A percentile compares a stretch with the other conserved stretches of the same genome.
Conservation (phyloP, 2,113 vertebrate genomes). For the Rhombomys opimus region DNA sequence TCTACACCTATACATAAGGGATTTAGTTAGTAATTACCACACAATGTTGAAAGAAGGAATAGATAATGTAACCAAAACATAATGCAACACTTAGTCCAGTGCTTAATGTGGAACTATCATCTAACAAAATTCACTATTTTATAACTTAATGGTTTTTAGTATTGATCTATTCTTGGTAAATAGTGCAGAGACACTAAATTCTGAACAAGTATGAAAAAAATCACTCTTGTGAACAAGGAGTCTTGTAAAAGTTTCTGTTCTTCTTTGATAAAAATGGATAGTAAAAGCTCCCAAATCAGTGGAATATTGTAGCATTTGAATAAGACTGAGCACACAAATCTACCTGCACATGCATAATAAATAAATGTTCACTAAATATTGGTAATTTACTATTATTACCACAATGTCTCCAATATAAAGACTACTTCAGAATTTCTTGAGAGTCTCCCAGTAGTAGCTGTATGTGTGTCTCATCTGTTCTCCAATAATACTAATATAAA, state of each 20-base stretch:
- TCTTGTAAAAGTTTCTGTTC: background rate
- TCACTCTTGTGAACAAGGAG: background rate
- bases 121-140: background rate
- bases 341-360: background rate
- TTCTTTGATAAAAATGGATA: background rate
- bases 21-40: background rate
- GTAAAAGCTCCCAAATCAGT: background rate
- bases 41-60: background rate
- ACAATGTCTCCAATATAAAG: background rate
- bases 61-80: background rate
- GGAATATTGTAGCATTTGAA: background rate
- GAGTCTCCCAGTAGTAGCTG: background rate
- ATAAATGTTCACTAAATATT: background rate
- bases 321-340: background rate
- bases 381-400: background rate
- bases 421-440: background rate
- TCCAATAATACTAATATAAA: background rate
- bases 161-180: background rate
- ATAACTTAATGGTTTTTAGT: background rate
- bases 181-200: background rate
- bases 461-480: background rate
- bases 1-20: background rate
- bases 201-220: background rate
- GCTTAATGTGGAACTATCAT: background rate
- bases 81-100: background rate